Base-by-base conservation (phyloP, 2,113 vertebrate genomes). In the Nesoenas mayeri region DNA sequence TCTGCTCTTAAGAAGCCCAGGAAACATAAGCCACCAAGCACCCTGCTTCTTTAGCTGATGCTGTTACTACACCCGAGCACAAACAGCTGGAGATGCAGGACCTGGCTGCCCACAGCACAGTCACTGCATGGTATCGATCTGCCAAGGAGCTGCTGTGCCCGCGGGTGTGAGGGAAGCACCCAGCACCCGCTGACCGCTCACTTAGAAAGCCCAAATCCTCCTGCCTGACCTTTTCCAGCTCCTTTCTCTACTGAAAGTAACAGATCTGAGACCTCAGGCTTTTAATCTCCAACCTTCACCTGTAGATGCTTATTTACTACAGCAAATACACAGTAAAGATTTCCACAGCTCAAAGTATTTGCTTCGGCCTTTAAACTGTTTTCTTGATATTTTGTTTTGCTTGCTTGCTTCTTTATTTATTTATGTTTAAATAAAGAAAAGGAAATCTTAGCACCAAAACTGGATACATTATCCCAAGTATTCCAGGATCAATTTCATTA, bases 401-500 rank as follows among this genome's bases (percentile, higher is more conserved):
- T 60, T 9, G 11, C 88, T 85, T 48, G 29, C 73, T 87, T 42
- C 16, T 5, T 38, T 51, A n/a, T 19, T 40, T n/a, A 25, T 6
- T 2, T 12, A 38, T 15, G 36, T 56, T 86, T 58, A 6, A 40
- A 79, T 69, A 57, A 87, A 67, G 32, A 77, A 69, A 84, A 62
- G 6, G 10, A 53, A 82, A 62, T 56, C 36, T 22, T 82, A 67
- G 31, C 57, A 82, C 36, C 28, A 29, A 78, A 88, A 79, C 48
- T 15, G 19, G 36, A 66, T 28, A 60, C 5, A n/a, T 60, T 86
- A 81, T 60, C 62, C n/a, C 57, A 85, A 57, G 36, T n/a, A 62
- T 62, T 80, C 36, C 81, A 80, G 56, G 36, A 85, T 40, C 38
- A 72, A 47, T 67, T 92, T 75, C n/a, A 79, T 64, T 42, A 88